These are phyloP conservation scores for Popillia japonica DNA, from an alignment of 1,140 invertebrate genomes.

Conservation along the genomic window DNA sequence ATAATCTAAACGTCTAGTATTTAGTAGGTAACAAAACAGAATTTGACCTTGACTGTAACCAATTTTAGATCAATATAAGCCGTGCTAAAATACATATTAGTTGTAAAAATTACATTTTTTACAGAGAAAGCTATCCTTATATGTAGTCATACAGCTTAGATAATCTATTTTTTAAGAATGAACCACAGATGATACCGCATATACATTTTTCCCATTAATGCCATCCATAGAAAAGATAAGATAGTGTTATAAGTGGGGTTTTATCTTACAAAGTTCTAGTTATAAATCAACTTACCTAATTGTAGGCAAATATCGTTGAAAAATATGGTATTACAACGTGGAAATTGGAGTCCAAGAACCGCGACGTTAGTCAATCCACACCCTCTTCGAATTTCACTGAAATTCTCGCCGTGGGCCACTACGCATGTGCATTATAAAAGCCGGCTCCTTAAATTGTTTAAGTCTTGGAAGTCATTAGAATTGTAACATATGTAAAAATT, in stretches of 20 bases:
- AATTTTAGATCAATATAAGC: constrained; percentile 4
- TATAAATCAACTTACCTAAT: constrained; percentile 17
- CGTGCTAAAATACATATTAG: not conserved
- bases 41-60: constrained; percentile 22
- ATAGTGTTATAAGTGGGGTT: not conserved
- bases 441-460: not conserved
- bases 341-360: not conserved
- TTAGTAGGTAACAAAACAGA: not conserved
- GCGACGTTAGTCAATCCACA: not conserved
- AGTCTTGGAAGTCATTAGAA: not conserved
- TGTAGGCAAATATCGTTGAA: not conserved
- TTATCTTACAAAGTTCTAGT: not conserved
- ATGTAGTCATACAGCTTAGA: no score
- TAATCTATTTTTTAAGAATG: no score
- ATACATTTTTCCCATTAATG: not conserved
- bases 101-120: not conserved
- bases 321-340: not conserved
- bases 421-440: constrained; percentile 27
- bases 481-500: not conserved
- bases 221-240: not conserved
- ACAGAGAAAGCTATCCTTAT: no score
- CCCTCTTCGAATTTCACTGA: not conserved
- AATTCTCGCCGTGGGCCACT: not conserved
- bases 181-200: no score
- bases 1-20: not conserved